These are phyloP conservation scores for Chionomys nivalis DNA, from an alignment of 2,113 vertebrate species.

Conservation along the genomic window DNA sequence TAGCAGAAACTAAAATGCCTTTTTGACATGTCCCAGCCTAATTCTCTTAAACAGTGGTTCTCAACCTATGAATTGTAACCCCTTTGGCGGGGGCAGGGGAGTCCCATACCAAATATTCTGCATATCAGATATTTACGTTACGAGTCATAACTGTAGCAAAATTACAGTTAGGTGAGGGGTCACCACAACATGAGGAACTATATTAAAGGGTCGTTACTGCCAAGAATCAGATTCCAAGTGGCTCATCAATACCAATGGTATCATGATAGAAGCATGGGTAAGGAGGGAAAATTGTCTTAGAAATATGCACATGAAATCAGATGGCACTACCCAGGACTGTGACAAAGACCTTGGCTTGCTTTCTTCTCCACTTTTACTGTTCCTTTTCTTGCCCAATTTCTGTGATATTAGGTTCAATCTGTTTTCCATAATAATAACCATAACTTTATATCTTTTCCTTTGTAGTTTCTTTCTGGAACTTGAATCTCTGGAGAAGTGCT, in stretches of 20 bases:
- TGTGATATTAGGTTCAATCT: not conserved
- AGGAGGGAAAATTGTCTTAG: not conserved
- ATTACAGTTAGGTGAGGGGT: not conserved
- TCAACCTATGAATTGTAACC: not conserved
- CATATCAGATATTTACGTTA: not conserved
- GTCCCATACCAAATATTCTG: not conserved
- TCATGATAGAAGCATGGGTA: not conserved
- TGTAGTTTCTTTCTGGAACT: not conserved
- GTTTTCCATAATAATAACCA: not conserved
- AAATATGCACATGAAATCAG: not conserved
- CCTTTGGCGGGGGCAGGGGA: fast-evolving
- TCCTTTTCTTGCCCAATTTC: not conserved
- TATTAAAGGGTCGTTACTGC: not conserved
- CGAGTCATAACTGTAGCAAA: not conserved
- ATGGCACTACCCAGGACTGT: not conserved
- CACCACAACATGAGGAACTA: not conserved
- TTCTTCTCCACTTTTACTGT: not conserved
- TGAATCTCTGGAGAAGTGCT: not conserved
- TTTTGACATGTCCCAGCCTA: not conserved
- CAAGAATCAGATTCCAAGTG: not conserved
- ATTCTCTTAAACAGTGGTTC: not conserved
- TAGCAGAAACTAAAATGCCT: not conserved
- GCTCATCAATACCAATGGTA: not conserved
- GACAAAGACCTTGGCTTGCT: not conserved
- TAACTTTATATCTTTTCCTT: not conserved